Evolutionary conservation across 2,888 invertebrate genomes (phyloP).

Genomic region (Cephus pygmeus): DNA sequence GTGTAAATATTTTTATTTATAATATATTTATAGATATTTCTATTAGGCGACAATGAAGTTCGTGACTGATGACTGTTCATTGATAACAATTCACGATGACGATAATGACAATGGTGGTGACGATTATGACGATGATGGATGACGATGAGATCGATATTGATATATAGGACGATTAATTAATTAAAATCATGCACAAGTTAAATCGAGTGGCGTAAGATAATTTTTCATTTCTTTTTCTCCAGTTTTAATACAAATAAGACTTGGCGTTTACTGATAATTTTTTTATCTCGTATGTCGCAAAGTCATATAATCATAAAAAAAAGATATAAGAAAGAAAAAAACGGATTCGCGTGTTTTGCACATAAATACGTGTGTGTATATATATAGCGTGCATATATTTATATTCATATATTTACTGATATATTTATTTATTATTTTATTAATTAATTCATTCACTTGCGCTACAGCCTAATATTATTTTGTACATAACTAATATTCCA

Average conservation of each 20-base stretch:
- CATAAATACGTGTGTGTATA: background rate
- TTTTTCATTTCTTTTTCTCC: background rate
- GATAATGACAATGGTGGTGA: too few species aligned
- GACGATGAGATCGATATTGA: background rate
- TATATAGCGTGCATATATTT: background rate
- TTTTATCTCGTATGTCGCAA: background rate
- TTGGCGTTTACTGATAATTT: background rate
- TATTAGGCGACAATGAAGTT: background rate
- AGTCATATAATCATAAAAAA: background rate
- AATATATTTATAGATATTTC: background rate
- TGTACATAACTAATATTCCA: slow-evolving; percentile 7
- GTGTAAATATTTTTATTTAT: background rate
- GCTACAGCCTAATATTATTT: slow-evolving; percentile 3
- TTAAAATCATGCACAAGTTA: background rate
- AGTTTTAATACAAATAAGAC: background rate
- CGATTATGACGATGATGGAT: too few species aligned
- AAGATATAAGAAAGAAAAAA: background rate
- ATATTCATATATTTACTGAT: background rate
- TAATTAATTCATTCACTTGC: background rate
- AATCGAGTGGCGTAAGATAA: background rate
- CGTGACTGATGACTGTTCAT: background rate
- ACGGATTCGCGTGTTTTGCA: background rate
- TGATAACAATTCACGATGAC: background rate
- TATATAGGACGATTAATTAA: background rate
- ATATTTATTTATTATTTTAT: background rate